These are phyloP conservation scores for Callaeas wilsoni DNA, from an alignment of 2,113 vertebrate species.

Conservation along the genomic window DNA sequence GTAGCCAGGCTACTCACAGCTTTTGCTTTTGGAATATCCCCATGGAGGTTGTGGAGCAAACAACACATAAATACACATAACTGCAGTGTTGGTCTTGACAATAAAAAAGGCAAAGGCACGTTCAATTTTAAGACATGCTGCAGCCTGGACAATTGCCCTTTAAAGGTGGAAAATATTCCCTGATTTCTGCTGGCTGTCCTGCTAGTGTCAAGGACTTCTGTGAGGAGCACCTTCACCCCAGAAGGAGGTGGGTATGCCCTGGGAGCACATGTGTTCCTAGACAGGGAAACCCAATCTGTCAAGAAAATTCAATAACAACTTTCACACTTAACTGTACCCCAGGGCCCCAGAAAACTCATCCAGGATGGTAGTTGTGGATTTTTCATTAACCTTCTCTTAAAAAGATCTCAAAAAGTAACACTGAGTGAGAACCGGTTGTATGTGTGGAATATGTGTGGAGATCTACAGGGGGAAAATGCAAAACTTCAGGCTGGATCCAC, in stretches of 20 bases:
- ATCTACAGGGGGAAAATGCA: background rate
- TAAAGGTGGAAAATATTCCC: background rate
- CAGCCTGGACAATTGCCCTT: background rate
- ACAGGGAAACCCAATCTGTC: slow-evolving; percentile 29
- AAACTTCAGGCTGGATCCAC: background rate
- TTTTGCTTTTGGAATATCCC: background rate
- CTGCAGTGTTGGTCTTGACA: background rate
- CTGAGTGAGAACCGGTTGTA: background rate
- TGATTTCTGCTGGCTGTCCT: background rate
- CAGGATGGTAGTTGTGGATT: background rate
- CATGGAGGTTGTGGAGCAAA: background rate
- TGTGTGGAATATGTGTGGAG: fast-evolving
- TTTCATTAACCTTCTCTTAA: background rate
- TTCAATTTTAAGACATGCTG: background rate
- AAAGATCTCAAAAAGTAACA: background rate
- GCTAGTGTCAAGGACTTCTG: background rate
- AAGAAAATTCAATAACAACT: slow-evolving; percentile 41
- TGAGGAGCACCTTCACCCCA: background rate
- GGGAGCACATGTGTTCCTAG: background rate
- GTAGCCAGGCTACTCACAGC: background rate
- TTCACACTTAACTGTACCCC: slow-evolving; percentile 22
- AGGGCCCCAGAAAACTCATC: slow-evolving; percentile 14
- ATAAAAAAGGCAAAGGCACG: background rate
- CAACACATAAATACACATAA: background rate
- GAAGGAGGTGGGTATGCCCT: background rate